Evolutionary conservation across 2,888 invertebrate species (phyloP).

Genomic region (Lasiommata megera): DNA sequence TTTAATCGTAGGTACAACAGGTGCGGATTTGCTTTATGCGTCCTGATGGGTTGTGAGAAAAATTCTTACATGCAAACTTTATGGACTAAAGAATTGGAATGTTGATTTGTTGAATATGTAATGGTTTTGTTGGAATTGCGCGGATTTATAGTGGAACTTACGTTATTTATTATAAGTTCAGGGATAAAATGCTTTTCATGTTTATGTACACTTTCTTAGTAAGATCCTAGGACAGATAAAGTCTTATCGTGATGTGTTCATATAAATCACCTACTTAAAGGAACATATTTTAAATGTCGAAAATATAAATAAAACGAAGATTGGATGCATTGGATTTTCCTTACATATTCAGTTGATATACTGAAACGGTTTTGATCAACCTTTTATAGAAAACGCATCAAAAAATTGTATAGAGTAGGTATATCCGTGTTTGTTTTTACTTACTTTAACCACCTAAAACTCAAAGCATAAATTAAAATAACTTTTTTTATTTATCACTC

Average conservation of each 20-base stretch:
- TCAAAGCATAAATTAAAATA: no score
- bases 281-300: background rate
- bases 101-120: conserved; percentile 18
- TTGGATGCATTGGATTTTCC: no score
- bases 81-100: conserved; percentile 14
- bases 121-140: conserved; percentile 12
- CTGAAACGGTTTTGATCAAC: no score
- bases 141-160: conserved; percentile 16
- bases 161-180: conserved; percentile 5
- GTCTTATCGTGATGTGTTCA: background rate
- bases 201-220: conserved; percentile 7
- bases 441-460: no score
- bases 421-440: no score
- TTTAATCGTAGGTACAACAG: conserved; percentile 41
- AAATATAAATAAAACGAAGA: no score
- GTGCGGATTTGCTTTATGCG: conserved; percentile 54
- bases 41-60: conserved; percentile 51
- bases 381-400: no score
- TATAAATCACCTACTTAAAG: conserved; percentile 7
- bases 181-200: background rate
- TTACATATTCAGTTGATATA: no score
- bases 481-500: no score
- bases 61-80: conserved; percentile 37
- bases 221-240: background rate
- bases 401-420: no score